A percentile compares a stretch with the other conserved stretches of the same genome.
Evolutionary conservation across 2,888 invertebrate species (phyloP).

Genomic region (Ditula angustiorana): DNA sequence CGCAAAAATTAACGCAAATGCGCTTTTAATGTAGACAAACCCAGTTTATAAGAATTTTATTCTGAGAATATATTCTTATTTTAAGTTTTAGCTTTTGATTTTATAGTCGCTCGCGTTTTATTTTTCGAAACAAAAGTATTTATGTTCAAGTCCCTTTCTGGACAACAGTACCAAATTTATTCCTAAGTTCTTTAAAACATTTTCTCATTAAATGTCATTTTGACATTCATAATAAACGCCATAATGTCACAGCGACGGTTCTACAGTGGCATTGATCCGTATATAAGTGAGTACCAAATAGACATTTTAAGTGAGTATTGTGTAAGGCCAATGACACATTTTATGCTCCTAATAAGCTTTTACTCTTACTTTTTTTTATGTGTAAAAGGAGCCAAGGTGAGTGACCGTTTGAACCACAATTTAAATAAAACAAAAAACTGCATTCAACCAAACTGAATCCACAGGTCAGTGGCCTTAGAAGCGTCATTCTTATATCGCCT

Average conservation of each 20-base stretch:
- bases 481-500: constrained; percentile 84
- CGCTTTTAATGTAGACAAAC: constrained; percentile 32
- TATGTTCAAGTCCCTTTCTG: too few relatives aligned
- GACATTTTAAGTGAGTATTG: background rate
- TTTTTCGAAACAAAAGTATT: too few relatives aligned
- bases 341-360: background rate
- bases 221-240: too few relatives aligned
- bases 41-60: constrained; percentile 1
- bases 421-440: constrained; percentile 52
- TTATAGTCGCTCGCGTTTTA: too few relatives aligned
- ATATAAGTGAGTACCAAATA: too few relatives aligned
- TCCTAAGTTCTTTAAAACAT: too few relatives aligned
- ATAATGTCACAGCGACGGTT: too few relatives aligned
- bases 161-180: too few relatives aligned
- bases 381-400: constrained; percentile 15
- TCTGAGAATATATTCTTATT: background rate
- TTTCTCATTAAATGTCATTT: too few relatives aligned
- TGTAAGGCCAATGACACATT: background rate
- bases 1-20: constrained; percentile 60
- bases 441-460: constrained; percentile 58
- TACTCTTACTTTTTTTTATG: constrained; percentile 13
- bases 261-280: too few relatives aligned
- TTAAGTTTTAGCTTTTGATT: background rate
- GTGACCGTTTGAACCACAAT: constrained; percentile 26
- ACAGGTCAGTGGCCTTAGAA: constrained; percentile 76